Evolutionary conservation across 2,888 invertebrate genomes (phyloP), one percentile per base, ranked within the genome.

Genomic region (Agrotis clavis): DNA sequence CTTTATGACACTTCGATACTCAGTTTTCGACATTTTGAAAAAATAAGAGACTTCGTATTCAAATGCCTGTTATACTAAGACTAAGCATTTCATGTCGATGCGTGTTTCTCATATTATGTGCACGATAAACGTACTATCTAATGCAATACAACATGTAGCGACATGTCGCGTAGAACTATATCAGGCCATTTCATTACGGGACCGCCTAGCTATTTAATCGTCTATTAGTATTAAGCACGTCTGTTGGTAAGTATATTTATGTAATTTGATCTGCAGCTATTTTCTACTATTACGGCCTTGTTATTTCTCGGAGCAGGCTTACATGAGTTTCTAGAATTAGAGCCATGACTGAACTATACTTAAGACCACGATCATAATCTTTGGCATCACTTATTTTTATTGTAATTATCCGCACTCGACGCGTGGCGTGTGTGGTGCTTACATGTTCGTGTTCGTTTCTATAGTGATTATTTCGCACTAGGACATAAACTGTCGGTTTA

Each of bases 311-410:
- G 45, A 30, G 21, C 16, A 16, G 41, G 50, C 16, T 21, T 30
- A 57, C 35, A 48, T 50, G 74, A 56, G 48, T 62, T 41, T 63
- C 56, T 65, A 65, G 53, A 62, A 60, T 54, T 61, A 54, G 19
- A 68, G 41, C 48, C 56, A 25, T 62, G 74, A 57, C 30, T 64
- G 64, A 64, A 57, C n/a, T 66, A 64, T 74, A 63, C 19, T 6
- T 57, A 50, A 50, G 30, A 59, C 18, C 19, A 30, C 18, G 30
- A 64, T 63, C 18, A 50, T 21, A 56, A 25, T 56, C 25, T 48
- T 30, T 62, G 11, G 14, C 7, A 19, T 72, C 13, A 74, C 63
- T 45, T 30, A 25, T 45, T 72, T 21, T 69, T 19, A 68, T 30
- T 60, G n/a, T 61, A 21, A 35, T 45, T 5, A 30, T 56, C 21